Evolutionary conservation across 1,140 invertebrate species (phyloP), one percentile per base, ranked within the genome.

Genomic region (Bathynomus jamesi): DNA sequence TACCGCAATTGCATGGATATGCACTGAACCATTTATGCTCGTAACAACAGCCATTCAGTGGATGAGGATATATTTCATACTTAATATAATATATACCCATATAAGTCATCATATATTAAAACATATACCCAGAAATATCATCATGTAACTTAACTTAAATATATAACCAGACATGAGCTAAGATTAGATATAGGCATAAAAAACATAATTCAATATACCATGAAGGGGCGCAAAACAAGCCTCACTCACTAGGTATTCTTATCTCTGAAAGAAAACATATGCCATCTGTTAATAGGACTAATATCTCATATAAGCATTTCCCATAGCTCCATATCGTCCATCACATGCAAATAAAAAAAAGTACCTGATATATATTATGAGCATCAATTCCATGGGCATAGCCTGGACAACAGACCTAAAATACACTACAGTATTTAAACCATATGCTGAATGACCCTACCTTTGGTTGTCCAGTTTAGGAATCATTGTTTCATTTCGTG

Each of bases 131-230:
- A 53, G 40, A 53, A 53, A 53, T 53, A 53, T 53, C 13, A 53
- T 53, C 40, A 53, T 53, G 11, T 53, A 53, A 11, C 21, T 53
- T 17, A 53, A 2, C 13, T 21, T 53, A 53, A 53, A 17, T 53
- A 53, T 53, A 53, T n/a, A n/a, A n/a, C 40, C 21, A 21, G 21
- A 53, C 21, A 53, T 11, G 21, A 53, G 13, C 13, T 53, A 3
- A 17, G 21, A 2, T 17, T 40, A 8, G 13, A 53, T 53, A 53
- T 53, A 53, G 13, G 40, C 40, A 53, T 53, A 53, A 53, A 53
- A 53, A 53, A 53, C 40, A 53, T 53, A 53, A 53, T 53, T 53
- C 40, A 53, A 53, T 53, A 53, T 53, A 53, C 40, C 40, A 53
- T 53, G 40, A 17, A 53, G 40, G 40, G 40, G 40, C 40, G 40